phyloP scores from a whole-genome alignment of 2,888 invertebrate species.

The Chloromyia formosa region DNA sequence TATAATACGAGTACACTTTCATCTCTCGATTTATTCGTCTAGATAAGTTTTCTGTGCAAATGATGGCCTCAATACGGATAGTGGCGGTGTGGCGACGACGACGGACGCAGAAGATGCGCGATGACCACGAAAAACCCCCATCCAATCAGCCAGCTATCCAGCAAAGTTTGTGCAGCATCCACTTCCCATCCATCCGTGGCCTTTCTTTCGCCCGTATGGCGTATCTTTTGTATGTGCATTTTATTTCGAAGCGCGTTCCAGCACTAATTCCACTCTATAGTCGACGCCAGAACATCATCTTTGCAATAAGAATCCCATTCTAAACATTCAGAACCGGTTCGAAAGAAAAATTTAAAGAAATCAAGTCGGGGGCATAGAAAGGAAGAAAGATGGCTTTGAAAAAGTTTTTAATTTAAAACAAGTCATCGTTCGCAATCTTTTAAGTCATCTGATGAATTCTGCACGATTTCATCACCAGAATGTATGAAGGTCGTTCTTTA shows the following conservation, averaged over 20 bases:
- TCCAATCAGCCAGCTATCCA: background rate
- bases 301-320: constrained; percentile 16
- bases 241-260: background rate
- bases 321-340: constrained; percentile 40
- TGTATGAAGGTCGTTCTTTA: constrained; percentile 42
- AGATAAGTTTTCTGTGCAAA: constrained; percentile 24
- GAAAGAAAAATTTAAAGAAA: background rate
- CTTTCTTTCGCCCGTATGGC: background rate
- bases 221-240: background rate
- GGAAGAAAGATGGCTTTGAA: constrained; percentile 24
- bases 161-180: background rate
- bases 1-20: constrained; percentile 19
- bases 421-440: constrained; percentile 42
- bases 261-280: background rate
- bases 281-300: constrained; percentile 26
- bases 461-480: constrained; percentile 41
- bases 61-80: constrained; percentile 19
- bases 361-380: too few species aligned
- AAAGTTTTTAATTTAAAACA: constrained; percentile 40
- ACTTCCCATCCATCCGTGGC: too few species aligned
- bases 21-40: constrained; percentile 22
- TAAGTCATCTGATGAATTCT: constrained; percentile 38
- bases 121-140: constrained; percentile 31
- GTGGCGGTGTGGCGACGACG: background rate
- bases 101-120: background rate